Base-by-base conservation (phyloP, 2,888 invertebrate genomes). In the Amblyjoppa proteus region DNA sequence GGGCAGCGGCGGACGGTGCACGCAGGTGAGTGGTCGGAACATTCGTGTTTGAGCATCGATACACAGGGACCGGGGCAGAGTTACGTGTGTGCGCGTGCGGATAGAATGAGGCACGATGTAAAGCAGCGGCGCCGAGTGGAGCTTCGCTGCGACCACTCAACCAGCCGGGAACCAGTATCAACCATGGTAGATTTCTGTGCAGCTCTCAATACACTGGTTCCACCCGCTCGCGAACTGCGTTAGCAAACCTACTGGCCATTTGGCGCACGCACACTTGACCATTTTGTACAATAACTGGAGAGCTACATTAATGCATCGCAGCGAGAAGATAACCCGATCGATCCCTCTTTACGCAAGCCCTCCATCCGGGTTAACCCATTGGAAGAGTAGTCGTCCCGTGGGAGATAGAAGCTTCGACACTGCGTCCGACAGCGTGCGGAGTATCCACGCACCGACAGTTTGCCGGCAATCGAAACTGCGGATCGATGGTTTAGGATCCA, bases 231-330 rank as follows among this genome's bases (percentile, higher is more conserved):
- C 31, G 64, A 34, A 64, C 64, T 31, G 31, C 64, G 64, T 34
- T 64, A 64, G 31, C n/a, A 64, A 64, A 64, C 64, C 34, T 38
- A 51, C 58, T 69, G 71, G 70, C 81, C 73, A 85, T 83, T 87
- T 84, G 51, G 25, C 61, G 56, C 64, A 34, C 51, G 41, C 58
- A 74, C 81, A 88, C 85, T 81, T 88, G 86, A 89, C 91, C 91
- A 92, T 93, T 93, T 91, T 91, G 90, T 90, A 90, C 90, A 90
- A 91, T 92, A 92, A 91, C 90, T 89, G 87, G 70, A 70, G 89
- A 90, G 90, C 89, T 91, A 89, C 90, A 91, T 92, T 92, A 92
- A 92, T 90, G 92, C 91, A 90, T 88, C 90, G 90, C 89, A 90
- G 89, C 89, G 91, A 89, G 89, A 92, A 92, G 92, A 93, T 92